Base-by-base conservation (phyloP, 2,797 vertebrate species). In the Lateolabrax maculatus region DNA sequence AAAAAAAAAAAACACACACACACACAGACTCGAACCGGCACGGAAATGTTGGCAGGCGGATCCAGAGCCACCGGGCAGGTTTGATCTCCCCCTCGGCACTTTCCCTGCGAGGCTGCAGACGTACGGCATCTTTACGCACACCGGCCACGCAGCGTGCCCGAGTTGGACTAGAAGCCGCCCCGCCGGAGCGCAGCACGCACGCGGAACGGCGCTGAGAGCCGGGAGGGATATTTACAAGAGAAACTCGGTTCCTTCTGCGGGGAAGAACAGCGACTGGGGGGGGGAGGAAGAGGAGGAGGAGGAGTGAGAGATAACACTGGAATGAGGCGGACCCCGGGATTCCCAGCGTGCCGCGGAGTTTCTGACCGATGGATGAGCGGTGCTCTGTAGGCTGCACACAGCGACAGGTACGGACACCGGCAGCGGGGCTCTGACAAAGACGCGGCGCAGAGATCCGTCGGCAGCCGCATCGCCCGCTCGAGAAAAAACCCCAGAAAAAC, bases 331-430 rank as follows among this genome's bases (percentile, higher is more conserved):
- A 93, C 73, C 89, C 80, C 79, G 51, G 87, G 87, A 91, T 89
- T 87, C 90, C 90, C 87, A 66, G 91, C 90, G 90, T 87, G 87
- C 85, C 84, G 84, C 80, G 90, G 92, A 93, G 92, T 90, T n/a
- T 90, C 83, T 88, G 87, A 91, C 90, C 93, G 92, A 93, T 87
- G 94, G 92, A 92, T 92, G 92, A 89, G 91, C 81, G 92, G 85
- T 86, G 89, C 87, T 94, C 88, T 92, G 92, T 92, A 89, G 88
- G 83, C 80, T 84, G 79, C 63, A 89, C 27, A 41, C 89, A 79
- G 91, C 90, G 93, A 92, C 92, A 93, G 92, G 93, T 94, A 94
- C 79, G 55, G 57, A 27, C 70, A 41, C 53, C 84, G 63, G 4
- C 87, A n/a, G 85, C 76, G 85, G 76, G 79, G 79, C 83, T 55